Evolutionary conservation across 2,797 vertebrate genomes (phyloP), one percentile per base, ranked within the genome.

Genomic region (Tokudaia tokunoshimensis): DNA sequence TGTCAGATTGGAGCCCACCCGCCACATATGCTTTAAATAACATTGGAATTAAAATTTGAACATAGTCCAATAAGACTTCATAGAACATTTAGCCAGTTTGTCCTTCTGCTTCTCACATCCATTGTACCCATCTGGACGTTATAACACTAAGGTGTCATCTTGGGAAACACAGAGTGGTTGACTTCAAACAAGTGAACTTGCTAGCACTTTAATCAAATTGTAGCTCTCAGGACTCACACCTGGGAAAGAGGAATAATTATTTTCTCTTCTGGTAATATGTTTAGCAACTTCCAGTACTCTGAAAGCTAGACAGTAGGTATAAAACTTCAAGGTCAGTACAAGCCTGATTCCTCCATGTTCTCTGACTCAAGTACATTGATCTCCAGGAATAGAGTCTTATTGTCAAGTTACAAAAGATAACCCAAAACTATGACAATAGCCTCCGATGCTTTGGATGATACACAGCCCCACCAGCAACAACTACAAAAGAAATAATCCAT

Each of bases 61-160:
- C 6, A 50, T 15, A 17, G 41, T 84, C 41, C 13, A 31, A 70
- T n/a, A 47, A 70, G 47, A 14, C 12, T 79, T 63, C 79, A 2
- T 37, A 34, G 6, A 63, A 72, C 50, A 10, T 44, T 47, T 59
- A 63, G 19, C n/a, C 70, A 63, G n/a, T 55, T 63, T 61, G n/a
- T 9, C 15, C 12, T 26, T 65, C 41, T 82, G 52, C 44, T 72
- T 70, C 47, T 37, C 12, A 0, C n/a, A 1, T 0, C 15, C 13
- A 10, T 17, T 17, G 11, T 4, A 50, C 15, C 31, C 31, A 24
- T 12, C 1, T 0, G 15, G 37, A 52, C 5, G 2, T 8, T 29
- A 11, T 7, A 81, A 24, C 19, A 75, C 20, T 59, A 50, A 52
- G 7, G n/a, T 47, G 29, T 55, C 29, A 57, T 29, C 13, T 34